Evolutionary conservation across 2,113 vertebrate species (phyloP), one percentile per base, ranked within the genome.

Genomic region (Leptobrachium ailaonicum): DNA sequence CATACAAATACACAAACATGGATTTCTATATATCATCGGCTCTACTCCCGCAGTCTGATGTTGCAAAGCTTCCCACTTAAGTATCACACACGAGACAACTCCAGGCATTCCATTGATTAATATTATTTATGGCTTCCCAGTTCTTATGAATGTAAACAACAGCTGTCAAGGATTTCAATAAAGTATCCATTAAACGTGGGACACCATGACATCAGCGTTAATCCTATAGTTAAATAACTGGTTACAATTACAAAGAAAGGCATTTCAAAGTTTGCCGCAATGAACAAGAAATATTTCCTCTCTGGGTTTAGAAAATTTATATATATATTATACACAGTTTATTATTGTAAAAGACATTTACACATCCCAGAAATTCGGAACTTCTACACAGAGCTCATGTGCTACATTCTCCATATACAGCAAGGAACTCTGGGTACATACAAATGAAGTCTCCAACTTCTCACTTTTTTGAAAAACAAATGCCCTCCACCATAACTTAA

Each of bases 221-320:
- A 73, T 73, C 54, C 41, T 60, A 43, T 58, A 73, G 60, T 73
- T 73, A 47, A 32, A 54, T 71, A 71, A 71, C 11, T 6, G 12
- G 68, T 3, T 47, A 20, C 2, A 14, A 14, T 60, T 60, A 60
- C 56, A 60, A 60, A 60, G 13, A 12, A 60, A 4, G 1, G 10
- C 9, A 60, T 10, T 60, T 12, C 3, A 14, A 13, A 14, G 3
- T 60, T 60, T 2, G 11, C 56, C 3, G 13, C 56, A 60, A 12
- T 60, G 9, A 13, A 12, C 3, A 60, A 4, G 10, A 60, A 60
- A 60, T 1, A 14, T 60, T 60, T 14, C 56, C 56, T 50, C 47
- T 50, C 8, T 50, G 47, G 4, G 8, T 50, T 50, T 50, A 50
- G 4, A 50, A 50, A 5, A 8, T 50, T 50, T 50, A 32, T 32